Percentiles rank a stretch among this genome's conserved stretches.
These are phyloP conservation scores for Plebejus melissa DNA, from an alignment of 2,888 invertebrate species.

Conservation along the genomic window DNA sequence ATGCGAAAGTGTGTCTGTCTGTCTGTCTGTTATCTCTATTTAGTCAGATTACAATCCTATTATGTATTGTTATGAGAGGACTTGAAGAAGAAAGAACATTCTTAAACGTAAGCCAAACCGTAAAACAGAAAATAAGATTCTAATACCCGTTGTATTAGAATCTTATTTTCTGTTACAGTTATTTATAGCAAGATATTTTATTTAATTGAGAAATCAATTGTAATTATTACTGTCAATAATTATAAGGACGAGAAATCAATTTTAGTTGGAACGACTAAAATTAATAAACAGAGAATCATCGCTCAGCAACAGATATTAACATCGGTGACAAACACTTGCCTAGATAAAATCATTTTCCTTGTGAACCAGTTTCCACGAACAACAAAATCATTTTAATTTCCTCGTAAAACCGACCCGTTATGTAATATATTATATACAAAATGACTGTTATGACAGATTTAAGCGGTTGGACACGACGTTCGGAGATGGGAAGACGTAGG, in stretches of 20 bases:
- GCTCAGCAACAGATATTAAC: neutral
- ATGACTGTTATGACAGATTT: conserved; percentile 7
- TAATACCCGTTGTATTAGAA: neutral
- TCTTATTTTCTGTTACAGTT: neutral
- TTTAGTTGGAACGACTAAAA: neutral
- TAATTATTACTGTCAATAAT: no score
- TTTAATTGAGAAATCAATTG: no score
- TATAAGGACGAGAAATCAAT: no score
- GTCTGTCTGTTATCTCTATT: neutral
- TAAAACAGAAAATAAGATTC: no score
- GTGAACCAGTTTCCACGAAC: conserved; percentile 6
- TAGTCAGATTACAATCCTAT: neutral
- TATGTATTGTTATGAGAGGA: no score
- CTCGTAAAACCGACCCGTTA: conserved; percentile 16
- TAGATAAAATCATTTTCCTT: neutral
- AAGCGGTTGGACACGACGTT: neutral
- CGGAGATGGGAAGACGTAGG: neutral
- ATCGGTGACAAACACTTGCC: neutral
- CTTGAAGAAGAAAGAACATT: no score
- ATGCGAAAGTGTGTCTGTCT: no score
- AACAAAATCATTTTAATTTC: conserved; percentile 17
- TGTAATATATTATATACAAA: neutral
- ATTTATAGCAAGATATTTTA: neutral
- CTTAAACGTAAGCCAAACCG: no score
- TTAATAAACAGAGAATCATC: neutral